Evolutionary conservation across 2,113 vertebrate species (phyloP), one percentile per base, ranked within the genome.

Genomic region (Motacilla alba): DNA sequence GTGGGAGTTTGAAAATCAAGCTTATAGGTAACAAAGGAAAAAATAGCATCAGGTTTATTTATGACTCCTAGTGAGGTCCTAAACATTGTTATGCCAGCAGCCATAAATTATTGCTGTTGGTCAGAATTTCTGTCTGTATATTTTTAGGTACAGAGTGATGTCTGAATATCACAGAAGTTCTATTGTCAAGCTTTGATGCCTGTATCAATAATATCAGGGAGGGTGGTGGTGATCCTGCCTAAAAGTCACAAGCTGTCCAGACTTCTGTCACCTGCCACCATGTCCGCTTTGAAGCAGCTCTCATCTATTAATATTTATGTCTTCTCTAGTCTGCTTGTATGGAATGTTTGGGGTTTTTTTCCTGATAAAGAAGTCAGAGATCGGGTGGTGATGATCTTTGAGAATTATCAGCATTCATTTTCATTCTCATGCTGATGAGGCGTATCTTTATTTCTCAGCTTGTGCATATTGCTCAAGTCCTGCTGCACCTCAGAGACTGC

Each of bases 251-350:
- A 63, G 87, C 93, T 66, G 46, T 90, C 92, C 89, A 62, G 5
- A 59, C 35, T 91, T 97, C 93, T 97, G 89, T 97, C 97, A 94
- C 80, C 94, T 90, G 92, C 68, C 89, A 94, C 44, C 50, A 80
- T 39, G 43, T 66, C 46, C 47, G 47, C 37, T 84, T 83, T 26
- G 52, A 96, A 80, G 58, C 56, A 37, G 49, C 70, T 95, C 62
- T 93, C 41, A 41, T 69, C 93, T 95, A 98, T 98, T 95, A 97
- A 97, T 98, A 98, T 98, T 97, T 95, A 98, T 97, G 81, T 55
- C 58, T 81, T 73, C 37, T 77, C 49, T 62, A 79, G 41, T 58
- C 55, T 47, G 58, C 75, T 77, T 85, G 31, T 86, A 41, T 21
- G 14, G 89, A 93, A 96, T 2, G 11, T 52, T 79, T 24, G 78